A percentile compares a stretch with the other conserved stretches of the same genome.
Conservation (phyloP, 2,113 vertebrate species). For the Gallinago jamesoni region DNA sequence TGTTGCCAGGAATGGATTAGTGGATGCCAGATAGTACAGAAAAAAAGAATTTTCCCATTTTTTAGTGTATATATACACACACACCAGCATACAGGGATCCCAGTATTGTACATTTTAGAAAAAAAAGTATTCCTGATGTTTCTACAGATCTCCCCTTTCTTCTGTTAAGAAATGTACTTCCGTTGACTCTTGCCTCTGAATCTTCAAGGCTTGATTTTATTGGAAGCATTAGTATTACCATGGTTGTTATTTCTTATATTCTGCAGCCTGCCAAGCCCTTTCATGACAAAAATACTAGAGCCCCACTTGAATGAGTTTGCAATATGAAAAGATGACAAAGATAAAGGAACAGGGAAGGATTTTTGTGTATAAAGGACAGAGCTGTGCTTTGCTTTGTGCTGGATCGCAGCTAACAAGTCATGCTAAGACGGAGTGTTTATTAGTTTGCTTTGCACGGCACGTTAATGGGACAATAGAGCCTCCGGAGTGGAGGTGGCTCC, state of each 20-base stretch:
- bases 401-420: not conserved
- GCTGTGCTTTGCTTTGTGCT: not conserved
- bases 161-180: not conserved
- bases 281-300: not conserved
- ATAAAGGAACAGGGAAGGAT: not conserved
- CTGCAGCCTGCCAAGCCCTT: not conserved
- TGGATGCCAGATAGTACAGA: not conserved
- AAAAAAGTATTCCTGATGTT: not conserved
- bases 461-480: not conserved
- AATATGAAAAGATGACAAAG: not conserved
- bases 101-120: accelerated
- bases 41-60: not conserved
- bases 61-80: not conserved
- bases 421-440: not conserved
- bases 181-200: not conserved
- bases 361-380: accelerated
- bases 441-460: not conserved
- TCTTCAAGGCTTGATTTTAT: not conserved
- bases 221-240: not conserved
- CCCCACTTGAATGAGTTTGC: not conserved
- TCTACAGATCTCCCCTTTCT: not conserved
- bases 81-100: not conserved
- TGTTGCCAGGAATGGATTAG: not conserved
- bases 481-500: not conserved
- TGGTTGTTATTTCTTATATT: not conserved